These are phyloP conservation scores for Platynereis dumerilii DNA, from an alignment of 2,888 invertebrate species.

Conservation along the genomic window DNA sequence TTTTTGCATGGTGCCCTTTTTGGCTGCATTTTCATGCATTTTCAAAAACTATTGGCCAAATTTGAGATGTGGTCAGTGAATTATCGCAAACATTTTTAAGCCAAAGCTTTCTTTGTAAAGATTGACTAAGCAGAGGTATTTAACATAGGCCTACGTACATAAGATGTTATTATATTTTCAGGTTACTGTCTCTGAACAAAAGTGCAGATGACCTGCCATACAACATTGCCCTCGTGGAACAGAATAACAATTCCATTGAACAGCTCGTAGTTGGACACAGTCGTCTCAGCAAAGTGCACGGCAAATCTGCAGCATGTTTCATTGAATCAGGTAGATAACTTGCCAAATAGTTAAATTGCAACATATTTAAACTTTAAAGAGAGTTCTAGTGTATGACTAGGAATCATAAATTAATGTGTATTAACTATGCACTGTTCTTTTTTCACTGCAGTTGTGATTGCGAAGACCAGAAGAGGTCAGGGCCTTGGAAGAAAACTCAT, in stretches of 20 bases:
- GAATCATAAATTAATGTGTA: no score
- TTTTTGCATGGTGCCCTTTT: no score
- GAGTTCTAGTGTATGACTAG: no score
- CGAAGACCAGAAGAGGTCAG: slow-evolving; percentile 23
- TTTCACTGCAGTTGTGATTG: slow-evolving; percentile 8
- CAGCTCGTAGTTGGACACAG: slow-evolving; percentile 51
- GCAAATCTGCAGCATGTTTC: slow-evolving; percentile 46
- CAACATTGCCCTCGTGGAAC: slow-evolving; percentile 45
- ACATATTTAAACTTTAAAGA: no score
- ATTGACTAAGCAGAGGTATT: no score
- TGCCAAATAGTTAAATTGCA: background rate
- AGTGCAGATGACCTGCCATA: slow-evolving; percentile 52
- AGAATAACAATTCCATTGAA: slow-evolving; percentile 24
- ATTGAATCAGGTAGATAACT: slow-evolving; percentile 55
- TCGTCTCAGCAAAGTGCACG: slow-evolving; percentile 48
- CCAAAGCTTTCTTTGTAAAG: no score
- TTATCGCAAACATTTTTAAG: no score
- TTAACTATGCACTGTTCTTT: no score
- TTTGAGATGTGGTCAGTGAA: no score
- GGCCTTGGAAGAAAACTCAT: slow-evolving; percentile 62
- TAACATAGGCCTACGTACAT: no score
- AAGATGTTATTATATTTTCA: slow-evolving; percentile 34
- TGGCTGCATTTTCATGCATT: no score
- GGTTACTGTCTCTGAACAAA: slow-evolving; percentile 53
- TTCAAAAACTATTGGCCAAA: no score